These are phyloP conservation scores for Ophthalmolycus amberensis DNA, from an alignment of 2,113 vertebrate species.

Conservation along the genomic window DNA sequence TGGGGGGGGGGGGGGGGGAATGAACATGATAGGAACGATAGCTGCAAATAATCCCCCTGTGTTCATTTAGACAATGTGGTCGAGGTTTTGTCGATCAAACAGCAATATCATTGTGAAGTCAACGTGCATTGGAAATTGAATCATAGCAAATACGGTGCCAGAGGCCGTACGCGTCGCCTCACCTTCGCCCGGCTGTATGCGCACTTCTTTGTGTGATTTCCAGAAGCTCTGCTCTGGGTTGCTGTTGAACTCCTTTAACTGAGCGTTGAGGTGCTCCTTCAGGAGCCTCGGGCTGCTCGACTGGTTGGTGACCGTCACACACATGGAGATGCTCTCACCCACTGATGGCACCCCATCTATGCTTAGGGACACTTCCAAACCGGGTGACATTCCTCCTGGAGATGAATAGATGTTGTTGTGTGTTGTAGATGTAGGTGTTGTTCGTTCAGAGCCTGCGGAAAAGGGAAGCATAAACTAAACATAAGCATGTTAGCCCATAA, in stretches of 20 bases:
- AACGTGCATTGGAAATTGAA: not conserved
- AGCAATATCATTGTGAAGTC: not conserved
- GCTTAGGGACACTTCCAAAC: slow-evolving; percentile 62
- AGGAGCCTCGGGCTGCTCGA: slow-evolving; percentile 32
- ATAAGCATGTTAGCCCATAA: not conserved
- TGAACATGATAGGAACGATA: not conserved
- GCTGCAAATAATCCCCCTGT: not conserved
- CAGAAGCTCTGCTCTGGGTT: slow-evolving; percentile 60
- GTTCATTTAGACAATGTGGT: not conserved
- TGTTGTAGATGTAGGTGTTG: too few species aligned
- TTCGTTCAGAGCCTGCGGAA: not conserved
- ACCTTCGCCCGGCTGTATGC: slow-evolving; percentile 59
- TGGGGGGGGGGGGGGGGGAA: not conserved
- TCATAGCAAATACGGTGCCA: not conserved
- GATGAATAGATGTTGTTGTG: not conserved
- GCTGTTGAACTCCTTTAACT: slow-evolving; percentile 69
- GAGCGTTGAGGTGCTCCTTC: slow-evolving; percentile 59
- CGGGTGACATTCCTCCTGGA: not conserved
- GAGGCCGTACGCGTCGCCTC: not conserved
- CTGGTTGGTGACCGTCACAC: slow-evolving; percentile 62
- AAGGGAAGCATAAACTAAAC: not conserved
- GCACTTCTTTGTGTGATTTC: slow-evolving; percentile 28
- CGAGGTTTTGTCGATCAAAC: not conserved
- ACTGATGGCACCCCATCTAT: slow-evolving; percentile 31
- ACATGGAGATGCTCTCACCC: slow-evolving; percentile 58